These are phyloP conservation scores for Lycorma delicatula DNA, from an alignment of 1,140 invertebrate genomes.

Conservation along the genomic window DNA sequence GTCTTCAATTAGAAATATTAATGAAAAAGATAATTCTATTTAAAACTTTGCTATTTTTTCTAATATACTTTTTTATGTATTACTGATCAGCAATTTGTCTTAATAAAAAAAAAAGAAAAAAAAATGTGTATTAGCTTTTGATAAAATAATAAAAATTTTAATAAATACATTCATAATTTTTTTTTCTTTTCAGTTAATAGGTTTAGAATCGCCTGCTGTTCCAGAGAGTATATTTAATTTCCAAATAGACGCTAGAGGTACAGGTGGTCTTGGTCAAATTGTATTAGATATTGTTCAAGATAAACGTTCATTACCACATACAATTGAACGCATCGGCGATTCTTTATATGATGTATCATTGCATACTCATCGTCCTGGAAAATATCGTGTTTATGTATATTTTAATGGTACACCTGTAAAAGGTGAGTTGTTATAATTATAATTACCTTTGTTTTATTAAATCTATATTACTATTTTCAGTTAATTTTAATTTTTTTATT, in stretches of 20 bases:
- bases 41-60: too few relatives aligned
- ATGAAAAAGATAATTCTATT: too few relatives aligned
- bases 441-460: not conserved
- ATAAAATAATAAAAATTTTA: not conserved
- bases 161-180: too few relatives aligned
- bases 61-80: too few relatives aligned
- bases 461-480: not conserved
- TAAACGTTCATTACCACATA: slow-evolving; percentile 71
- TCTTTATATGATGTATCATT: slow-evolving; percentile 83
- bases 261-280: slow-evolving; percentile 80
- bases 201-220: slow-evolving; percentile 53
- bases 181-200: slow-evolving; percentile 45
- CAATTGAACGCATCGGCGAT: slow-evolving; percentile 70
- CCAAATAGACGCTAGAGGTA: slow-evolving; percentile 69
- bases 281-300: slow-evolving; percentile 82
- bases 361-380: slow-evolving; percentile 78
- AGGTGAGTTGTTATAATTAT: slow-evolving; percentile 42
- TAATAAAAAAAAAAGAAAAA: too few relatives aligned
- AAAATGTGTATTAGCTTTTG: too few relatives aligned
- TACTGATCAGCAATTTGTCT: too few relatives aligned
- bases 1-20: too few relatives aligned
- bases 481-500: not conserved
- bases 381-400: slow-evolving; percentile 87
- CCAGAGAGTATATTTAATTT: slow-evolving; percentile 63
- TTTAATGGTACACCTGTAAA: slow-evolving; percentile 95